Percentiles rank a stretch among this genome's conserved stretches.
These are phyloP conservation scores for Aldabrachelys gigantea DNA, from an alignment of 2,113 vertebrate genomes.

Conservation along the genomic window DNA sequence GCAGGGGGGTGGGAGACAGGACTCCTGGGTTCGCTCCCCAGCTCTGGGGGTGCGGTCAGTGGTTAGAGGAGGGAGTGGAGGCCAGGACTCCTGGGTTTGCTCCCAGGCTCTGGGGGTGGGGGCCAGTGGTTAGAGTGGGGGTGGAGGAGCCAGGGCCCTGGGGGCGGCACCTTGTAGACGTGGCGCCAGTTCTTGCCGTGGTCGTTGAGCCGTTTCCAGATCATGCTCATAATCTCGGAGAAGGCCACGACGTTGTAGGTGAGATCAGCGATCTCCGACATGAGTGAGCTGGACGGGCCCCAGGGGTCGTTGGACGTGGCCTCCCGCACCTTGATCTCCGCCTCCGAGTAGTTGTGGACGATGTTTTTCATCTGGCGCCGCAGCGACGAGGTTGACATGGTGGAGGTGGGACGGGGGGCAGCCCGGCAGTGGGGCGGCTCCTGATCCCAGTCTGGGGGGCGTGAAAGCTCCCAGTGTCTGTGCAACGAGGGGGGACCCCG, in stretches of 20 bases:
- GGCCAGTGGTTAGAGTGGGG: not conserved
- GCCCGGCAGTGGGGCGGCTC: not conserved
- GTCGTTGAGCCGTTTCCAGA: constrained; percentile 96
- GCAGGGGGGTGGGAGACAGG: not conserved
- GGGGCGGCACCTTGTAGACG: constrained; percentile 89
- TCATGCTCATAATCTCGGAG: constrained; percentile 95
- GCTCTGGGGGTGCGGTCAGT: too few relatives aligned
- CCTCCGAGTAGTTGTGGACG: constrained; percentile 96
- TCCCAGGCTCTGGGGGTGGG: rapidly evolving
- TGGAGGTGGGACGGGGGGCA: not conserved
- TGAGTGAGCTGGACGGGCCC: constrained; percentile 92
- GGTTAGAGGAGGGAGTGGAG: not conserved
- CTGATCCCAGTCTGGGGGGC: too few relatives aligned
- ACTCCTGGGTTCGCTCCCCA: too few relatives aligned
- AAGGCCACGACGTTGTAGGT: constrained; percentile 95
- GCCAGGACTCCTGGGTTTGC: not conserved
- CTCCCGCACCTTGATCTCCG: constrained; percentile 96
- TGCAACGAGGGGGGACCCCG: not conserved
- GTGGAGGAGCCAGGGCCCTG: too few relatives aligned
- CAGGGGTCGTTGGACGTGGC: constrained; percentile 98
- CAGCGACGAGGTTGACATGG: constrained; percentile 94
- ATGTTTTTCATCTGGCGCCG: constrained; percentile 98
- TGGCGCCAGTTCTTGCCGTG: constrained; percentile 98
- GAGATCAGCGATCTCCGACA: constrained; percentile 94
- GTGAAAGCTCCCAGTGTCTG: too few relatives aligned